Percentiles rank a stretch among this genome's conserved stretches.
Conservation (phyloP, 2,888 invertebrate species). For the Ligdia adustata region DNA sequence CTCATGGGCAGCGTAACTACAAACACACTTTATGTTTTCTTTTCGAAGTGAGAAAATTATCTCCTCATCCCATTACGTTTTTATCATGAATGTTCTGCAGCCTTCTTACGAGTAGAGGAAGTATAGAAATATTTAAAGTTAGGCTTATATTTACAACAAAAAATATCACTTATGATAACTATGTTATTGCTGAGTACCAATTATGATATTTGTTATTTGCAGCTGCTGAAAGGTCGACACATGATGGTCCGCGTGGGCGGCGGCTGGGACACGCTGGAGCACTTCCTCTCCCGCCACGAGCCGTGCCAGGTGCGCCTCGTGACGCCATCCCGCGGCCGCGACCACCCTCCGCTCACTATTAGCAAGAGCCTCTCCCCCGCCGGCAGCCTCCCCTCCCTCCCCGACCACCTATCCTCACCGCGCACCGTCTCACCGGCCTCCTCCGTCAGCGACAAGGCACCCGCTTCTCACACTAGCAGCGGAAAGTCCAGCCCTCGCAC, state of each 20-base stretch:
- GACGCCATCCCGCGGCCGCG: constrained; percentile 69
- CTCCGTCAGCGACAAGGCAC: constrained; percentile 43
- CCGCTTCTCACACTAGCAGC: constrained; percentile 51
- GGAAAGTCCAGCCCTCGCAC: constrained; percentile 57
- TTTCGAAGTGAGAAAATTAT: no score
- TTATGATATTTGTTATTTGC: constrained; percentile 38
- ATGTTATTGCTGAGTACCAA: no score
- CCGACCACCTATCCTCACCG: constrained; percentile 47
- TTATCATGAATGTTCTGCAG: no score
- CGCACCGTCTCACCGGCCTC: constrained; percentile 35
- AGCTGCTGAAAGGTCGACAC: constrained; percentile 95
- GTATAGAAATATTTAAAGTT: no score
- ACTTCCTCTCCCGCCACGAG: constrained; percentile 94
- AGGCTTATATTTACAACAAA: no score
- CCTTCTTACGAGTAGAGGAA: no score
- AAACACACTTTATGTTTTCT: no score
- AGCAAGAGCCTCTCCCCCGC: constrained; percentile 44
- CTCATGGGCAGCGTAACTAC: no score
- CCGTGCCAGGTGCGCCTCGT: constrained; percentile 90
- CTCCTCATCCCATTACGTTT: no score
- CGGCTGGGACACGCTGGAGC: constrained; percentile 97
- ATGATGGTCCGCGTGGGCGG: constrained; percentile 98
- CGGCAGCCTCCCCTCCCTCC: constrained; percentile 40
- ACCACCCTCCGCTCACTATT: constrained; percentile 40
- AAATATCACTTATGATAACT: no score